Percentiles rank a stretch among this genome's conserved stretches.
These are phyloP conservation scores for Manacus vitellinus DNA, from an alignment of 2,113 vertebrate species.

Conservation along the genomic window DNA sequence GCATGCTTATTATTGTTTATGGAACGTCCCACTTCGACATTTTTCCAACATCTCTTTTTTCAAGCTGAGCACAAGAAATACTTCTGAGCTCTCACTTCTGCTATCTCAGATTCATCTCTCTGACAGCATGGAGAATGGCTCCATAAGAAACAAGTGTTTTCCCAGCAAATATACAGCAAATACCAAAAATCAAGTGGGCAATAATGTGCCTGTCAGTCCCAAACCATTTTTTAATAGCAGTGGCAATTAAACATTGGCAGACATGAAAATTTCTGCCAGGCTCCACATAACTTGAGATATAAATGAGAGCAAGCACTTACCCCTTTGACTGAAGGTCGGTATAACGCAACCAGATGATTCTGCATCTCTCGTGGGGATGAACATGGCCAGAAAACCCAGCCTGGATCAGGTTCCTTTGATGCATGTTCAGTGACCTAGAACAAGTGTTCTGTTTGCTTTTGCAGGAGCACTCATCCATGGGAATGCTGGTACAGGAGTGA, in stretches of 20 bases:
- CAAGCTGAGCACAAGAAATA: background rate
- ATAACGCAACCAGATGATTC: background rate
- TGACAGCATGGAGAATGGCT: background rate
- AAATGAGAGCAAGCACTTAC: background rate
- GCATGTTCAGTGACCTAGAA: background rate
- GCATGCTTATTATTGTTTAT: background rate
- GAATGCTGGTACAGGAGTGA: background rate
- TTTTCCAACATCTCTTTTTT: background rate
- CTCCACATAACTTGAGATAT: background rate
- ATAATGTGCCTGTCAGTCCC: background rate
- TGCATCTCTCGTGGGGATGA: background rate
- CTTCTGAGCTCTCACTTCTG: background rate
- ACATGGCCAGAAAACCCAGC: background rate
- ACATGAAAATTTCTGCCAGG: background rate
- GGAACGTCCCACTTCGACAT: background rate
- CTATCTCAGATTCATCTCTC: background rate
- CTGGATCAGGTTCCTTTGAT: background rate
- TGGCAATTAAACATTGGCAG: background rate
- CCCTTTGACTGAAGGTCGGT: background rate
- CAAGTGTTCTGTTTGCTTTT: background rate
- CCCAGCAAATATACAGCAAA: background rate
- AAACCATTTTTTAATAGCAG: background rate
- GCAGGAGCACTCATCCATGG: background rate
- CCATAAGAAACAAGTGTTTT: background rate
- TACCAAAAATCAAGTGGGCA: background rate